Conservation (phyloP, 2,797 vertebrate species). For the Chaetodon trifasciatus region DNA sequence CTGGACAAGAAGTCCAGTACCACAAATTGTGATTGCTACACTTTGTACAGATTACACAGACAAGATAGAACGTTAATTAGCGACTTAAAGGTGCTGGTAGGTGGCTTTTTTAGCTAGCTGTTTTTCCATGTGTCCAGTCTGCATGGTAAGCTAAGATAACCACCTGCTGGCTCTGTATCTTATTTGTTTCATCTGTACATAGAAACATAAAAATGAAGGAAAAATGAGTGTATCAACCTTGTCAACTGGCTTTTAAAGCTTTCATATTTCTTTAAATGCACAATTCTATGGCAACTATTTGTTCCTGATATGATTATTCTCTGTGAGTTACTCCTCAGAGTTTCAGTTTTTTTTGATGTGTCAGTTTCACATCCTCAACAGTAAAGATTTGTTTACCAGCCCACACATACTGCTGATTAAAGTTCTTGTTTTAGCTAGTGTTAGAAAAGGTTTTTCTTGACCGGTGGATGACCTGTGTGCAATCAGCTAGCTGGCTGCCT, state of each 20-base stretch:
- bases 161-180: neutral
- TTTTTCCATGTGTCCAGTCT: neutral
- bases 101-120: neutral
- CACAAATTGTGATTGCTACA: neutral
- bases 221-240: neutral
- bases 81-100: neutral
- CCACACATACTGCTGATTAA: constrained; percentile 15
- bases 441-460: constrained; percentile 31
- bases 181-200: neutral
- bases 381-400: constrained; percentile 13
- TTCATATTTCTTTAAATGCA: neutral
- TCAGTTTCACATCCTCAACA: neutral
- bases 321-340: neutral
- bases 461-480: constrained; percentile 42
- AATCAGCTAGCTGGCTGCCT: constrained; percentile 54
- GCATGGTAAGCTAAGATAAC: neutral
- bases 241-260: neutral
- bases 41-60: neutral
- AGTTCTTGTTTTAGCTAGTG: neutral
- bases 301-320: neutral
- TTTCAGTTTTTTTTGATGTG: neutral
- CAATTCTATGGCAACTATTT: neutral
- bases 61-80: neutral
- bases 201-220: neutral
- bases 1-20: no score